phyloP scores from a whole-genome alignment of 2,888 invertebrate genomes.

The Crossocerus cetratus region DNA sequence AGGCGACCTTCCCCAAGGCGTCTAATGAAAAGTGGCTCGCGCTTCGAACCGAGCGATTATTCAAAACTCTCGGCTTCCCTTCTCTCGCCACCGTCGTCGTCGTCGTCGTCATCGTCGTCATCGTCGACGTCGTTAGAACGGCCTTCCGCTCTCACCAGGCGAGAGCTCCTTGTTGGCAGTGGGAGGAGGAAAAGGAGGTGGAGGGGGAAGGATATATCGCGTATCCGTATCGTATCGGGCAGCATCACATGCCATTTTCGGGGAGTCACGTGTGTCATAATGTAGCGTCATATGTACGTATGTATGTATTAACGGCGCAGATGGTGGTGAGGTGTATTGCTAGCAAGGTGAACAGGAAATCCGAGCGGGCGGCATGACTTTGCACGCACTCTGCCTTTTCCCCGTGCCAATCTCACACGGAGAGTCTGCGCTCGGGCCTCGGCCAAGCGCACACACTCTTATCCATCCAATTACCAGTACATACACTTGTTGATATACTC shows the following conservation, averaged over 20 bases:
- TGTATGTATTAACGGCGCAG: background rate
- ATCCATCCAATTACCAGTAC: background rate
- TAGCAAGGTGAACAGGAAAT: constrained; percentile 52
- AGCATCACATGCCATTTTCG: constrained; percentile 39
- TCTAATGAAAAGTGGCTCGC: no score
- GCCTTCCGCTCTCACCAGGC: background rate
- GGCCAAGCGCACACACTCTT: background rate
- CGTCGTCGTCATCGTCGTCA: no score
- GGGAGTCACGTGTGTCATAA: constrained; percentile 11
- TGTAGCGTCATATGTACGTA: no score
- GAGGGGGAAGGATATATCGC: background rate
- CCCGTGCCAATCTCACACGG: constrained; percentile 15
- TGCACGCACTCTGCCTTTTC: constrained; percentile 11
- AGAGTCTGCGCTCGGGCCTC: background rate
- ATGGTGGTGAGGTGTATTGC: constrained; percentile 1
- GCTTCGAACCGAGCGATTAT: no score
- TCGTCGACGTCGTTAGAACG: no score
- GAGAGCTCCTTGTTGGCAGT: background rate
- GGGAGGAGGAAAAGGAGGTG: no score
- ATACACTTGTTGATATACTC: constrained; percentile 1
- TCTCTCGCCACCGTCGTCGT: no score
- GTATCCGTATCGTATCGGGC: background rate
- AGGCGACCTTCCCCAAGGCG: no score
- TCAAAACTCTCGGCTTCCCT: no score
- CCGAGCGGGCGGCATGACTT: constrained; percentile 36